Conservation (phyloP, 2,888 invertebrate genomes). For the Caenorhabditis uteleia region DNA sequence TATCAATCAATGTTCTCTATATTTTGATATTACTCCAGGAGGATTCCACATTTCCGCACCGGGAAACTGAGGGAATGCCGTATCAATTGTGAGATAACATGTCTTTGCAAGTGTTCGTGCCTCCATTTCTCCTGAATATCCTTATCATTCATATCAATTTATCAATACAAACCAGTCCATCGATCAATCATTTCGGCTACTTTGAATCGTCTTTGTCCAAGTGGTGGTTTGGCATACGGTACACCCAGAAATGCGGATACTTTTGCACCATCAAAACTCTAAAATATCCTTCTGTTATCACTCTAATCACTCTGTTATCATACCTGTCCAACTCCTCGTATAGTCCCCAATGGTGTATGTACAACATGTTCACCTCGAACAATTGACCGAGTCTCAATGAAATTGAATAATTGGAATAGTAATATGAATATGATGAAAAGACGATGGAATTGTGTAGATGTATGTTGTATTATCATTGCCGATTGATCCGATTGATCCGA, state of each 20-base stretch:
- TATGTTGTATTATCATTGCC: no score
- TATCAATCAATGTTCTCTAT: no score
- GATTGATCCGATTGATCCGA: no score
- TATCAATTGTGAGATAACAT: conserved; percentile 62
- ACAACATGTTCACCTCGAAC: conserved; percentile 41
- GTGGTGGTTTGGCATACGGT: conserved; percentile 65
- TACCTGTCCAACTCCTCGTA: conserved; percentile 50
- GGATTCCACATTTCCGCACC: conserved; percentile 96
- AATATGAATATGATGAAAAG: no score
- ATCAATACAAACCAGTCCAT: conserved; percentile 32
- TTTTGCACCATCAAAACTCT: conserved; percentile 46
- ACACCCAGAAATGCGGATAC: conserved; percentile 64
- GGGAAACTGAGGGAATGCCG: conserved; percentile 66
- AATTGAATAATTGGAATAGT: not conserved
- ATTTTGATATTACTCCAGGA: conserved; percentile 84
- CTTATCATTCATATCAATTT: no score
- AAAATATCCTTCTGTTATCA: conserved; percentile 1
- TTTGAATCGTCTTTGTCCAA: conserved; percentile 58
- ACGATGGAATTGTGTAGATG: no score
- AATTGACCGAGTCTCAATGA: conserved; percentile 26
- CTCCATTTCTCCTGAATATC: conserved; percentile 54
- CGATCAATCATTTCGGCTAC: conserved; percentile 59
- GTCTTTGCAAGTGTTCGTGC: conserved; percentile 56
- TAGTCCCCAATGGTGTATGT: conserved; percentile 46
- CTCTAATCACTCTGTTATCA: not conserved